These are phyloP conservation scores for Smutsia temminckii DNA, from an alignment of 2,797 vertebrate species.

Conservation along the genomic window DNA sequence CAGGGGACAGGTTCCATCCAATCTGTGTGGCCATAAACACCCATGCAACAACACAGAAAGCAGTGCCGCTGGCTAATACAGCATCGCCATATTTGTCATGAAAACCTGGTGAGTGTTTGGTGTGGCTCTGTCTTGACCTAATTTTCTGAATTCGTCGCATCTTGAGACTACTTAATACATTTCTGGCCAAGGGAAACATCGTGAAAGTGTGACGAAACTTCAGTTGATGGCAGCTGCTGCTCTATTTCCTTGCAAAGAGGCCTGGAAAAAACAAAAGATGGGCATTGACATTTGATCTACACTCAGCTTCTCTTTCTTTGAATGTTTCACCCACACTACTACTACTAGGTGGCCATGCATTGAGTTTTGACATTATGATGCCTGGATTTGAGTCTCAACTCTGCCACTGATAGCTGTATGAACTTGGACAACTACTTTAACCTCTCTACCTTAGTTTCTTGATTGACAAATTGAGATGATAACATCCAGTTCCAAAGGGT, in stretches of 20 bases:
- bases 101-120: constrained; percentile 76
- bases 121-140: constrained; percentile 74
- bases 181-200: constrained; percentile 68
- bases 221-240: not conserved
- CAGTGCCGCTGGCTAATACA: constrained; percentile 72
- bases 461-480: not conserved
- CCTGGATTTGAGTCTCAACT: not conserved
- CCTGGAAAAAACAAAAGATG: constrained; percentile 36
- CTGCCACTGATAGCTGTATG: not conserved
- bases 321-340: not conserved
- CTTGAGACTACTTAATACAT: constrained; percentile 9
- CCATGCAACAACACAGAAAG: constrained; percentile 76
- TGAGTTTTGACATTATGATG: not conserved
- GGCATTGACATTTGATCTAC: not conserved
- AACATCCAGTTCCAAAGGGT: not conserved
- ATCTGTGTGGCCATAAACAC: constrained; percentile 75
- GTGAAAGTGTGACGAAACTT: not conserved
- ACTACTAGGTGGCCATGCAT: not conserved
- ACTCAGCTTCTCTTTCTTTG: not conserved
- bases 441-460: not conserved
- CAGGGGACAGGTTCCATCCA: constrained; percentile 86
- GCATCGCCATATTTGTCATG: constrained; percentile 84
- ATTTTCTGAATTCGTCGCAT: constrained; percentile 75
- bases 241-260: not conserved
- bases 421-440: not conserved